Evolutionary conservation across 2,888 invertebrate genomes (phyloP).

Genomic region (Xestia ashworthii): DNA sequence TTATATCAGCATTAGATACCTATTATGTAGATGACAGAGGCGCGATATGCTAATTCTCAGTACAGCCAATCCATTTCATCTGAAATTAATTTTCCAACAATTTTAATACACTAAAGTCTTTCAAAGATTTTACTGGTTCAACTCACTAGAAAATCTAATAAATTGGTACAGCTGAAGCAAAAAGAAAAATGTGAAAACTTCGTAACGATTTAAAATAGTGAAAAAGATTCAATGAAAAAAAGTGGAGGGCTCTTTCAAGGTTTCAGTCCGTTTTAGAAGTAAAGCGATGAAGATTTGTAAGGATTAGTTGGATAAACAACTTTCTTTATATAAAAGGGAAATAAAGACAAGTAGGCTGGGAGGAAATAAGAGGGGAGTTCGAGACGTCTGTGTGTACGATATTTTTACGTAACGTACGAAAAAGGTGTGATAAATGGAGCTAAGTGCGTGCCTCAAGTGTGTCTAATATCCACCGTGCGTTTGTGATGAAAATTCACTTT

Average conservation of each 20-base stretch:
- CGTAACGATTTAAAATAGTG: constrained; percentile 57
- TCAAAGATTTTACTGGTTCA: constrained; percentile 42
- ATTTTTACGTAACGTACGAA: constrained; percentile 66
- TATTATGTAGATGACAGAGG: neutral
- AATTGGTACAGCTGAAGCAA: constrained; percentile 41
- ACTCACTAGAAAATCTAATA: constrained; percentile 42
- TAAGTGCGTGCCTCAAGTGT: constrained; percentile 62
- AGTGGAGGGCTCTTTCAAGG: constrained; percentile 45
- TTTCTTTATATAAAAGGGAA: constrained; percentile 60
- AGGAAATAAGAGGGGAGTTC: constrained; percentile 37
- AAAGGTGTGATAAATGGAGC: constrained; percentile 73
- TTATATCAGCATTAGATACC: neutral
- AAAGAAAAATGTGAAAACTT: constrained; percentile 55
- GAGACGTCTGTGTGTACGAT: constrained; percentile 51
- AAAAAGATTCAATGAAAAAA: constrained; percentile 53
- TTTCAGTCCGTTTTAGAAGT: constrained; percentile 55
- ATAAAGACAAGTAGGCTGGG: constrained; percentile 59
- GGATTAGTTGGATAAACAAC: constrained; percentile 66
- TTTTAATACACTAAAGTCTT: constrained; percentile 29
- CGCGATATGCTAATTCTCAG: constrained; percentile 21
- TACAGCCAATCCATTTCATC: neutral
- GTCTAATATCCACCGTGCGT: constrained; percentile 68
- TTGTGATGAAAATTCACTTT: constrained; percentile 63
- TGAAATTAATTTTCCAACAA: constrained; percentile 31
- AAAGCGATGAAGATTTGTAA: constrained; percentile 67